Evolutionary conservation across 2,888 invertebrate genomes (phyloP).

Genomic region (Aplocera efformata): DNA sequence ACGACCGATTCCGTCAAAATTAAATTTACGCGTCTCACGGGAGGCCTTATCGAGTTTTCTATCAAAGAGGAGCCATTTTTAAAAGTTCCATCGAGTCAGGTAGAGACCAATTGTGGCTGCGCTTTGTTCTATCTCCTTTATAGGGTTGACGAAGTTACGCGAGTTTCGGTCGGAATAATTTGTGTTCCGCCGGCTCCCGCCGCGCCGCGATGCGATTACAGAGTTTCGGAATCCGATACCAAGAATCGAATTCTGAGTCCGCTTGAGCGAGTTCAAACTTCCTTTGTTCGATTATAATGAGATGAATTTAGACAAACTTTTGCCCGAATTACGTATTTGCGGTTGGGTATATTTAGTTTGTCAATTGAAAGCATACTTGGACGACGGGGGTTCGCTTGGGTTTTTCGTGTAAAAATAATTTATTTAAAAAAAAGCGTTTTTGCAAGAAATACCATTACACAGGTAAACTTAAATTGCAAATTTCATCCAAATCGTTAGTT

Average conservation of each 20-base stretch:
- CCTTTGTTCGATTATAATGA: slow-evolving; percentile 54
- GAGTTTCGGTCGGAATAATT: slow-evolving; percentile 75
- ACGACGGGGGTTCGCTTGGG: no score
- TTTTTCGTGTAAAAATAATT: no score
- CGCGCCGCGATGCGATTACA: slow-evolving; percentile 68
- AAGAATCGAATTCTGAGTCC: slow-evolving; percentile 57
- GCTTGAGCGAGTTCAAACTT: slow-evolving; percentile 56
- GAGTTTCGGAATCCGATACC: slow-evolving; percentile 69
- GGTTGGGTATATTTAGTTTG: no score
- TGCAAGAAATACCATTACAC: no score
- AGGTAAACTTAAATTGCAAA: no score
- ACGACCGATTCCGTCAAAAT: slow-evolving; percentile 72
- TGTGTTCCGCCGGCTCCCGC: slow-evolving; percentile 68
- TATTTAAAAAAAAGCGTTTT: no score
- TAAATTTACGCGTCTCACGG: slow-evolving; percentile 78
- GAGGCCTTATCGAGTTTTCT: slow-evolving; percentile 71
- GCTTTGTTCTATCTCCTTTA: slow-evolving; percentile 76
- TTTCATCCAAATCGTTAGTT: no score
- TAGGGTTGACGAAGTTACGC: slow-evolving; percentile 74
- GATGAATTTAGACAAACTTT: slow-evolving; percentile 21
- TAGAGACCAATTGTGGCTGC: slow-evolving; percentile 75
- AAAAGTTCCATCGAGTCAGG: slow-evolving; percentile 73
- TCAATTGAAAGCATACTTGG: no score
- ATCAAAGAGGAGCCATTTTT: slow-evolving; percentile 78
- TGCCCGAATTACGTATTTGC: slow-evolving; percentile 9